A percentile compares a stretch with the other conserved stretches of the same genome.
Conservation (phyloP, 2,888 invertebrate species). For the Oxycera nigricornis region DNA sequence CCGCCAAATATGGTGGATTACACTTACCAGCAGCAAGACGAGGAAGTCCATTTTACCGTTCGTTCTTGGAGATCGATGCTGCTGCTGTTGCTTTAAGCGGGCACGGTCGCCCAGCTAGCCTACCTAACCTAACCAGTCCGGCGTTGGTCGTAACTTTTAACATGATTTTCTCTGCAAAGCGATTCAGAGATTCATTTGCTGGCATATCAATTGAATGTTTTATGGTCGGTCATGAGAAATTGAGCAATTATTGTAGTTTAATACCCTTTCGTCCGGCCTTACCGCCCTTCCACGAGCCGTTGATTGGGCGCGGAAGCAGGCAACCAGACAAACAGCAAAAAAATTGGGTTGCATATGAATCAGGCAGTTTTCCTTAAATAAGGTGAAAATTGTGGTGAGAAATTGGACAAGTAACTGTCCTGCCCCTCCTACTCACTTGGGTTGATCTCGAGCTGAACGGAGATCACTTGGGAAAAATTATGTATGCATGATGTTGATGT, state of each 20-base stretch:
- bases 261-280: not conserved
- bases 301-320: not conserved
- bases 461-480: no score
- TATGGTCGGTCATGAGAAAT: conserved; percentile 20
- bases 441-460: no score
- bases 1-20: conserved; percentile 15
- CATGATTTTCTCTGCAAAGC: not conserved
- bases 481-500: no score
- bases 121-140: no score
- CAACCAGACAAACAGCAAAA: not conserved
- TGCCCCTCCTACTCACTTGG: conserved; percentile 1
- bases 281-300: not conserved
- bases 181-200: not conserved
- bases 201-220: not conserved
- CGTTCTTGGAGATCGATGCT: no score
- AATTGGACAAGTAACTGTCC: conserved; percentile 27
- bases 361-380: conserved; percentile 15
- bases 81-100: no score
- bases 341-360: conserved; percentile 28
- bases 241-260: conserved; percentile 30
- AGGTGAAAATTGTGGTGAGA: conserved; percentile 27
- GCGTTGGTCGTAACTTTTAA: no score
- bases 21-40: not conserved
- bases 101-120: not conserved
- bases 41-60: conserved; percentile 8